Percentiles rank a stretch among this genome's conserved stretches.
Conservation (phyloP, 2,888 invertebrate genomes). For the Drosophila aldrichi region DNA sequence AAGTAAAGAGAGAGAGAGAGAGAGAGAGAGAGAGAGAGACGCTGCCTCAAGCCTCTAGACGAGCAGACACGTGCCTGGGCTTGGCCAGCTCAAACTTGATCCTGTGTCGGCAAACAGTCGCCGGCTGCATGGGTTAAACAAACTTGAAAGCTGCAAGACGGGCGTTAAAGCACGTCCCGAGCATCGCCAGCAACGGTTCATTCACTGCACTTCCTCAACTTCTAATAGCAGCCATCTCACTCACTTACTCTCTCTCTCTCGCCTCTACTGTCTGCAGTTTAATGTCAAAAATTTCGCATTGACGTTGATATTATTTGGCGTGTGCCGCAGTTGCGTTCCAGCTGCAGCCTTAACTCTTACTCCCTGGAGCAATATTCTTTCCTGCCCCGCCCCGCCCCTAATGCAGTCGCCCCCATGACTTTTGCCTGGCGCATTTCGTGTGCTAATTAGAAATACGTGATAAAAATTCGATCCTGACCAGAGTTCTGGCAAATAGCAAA, state of each 20-base stretch:
- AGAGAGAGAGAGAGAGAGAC: no score
- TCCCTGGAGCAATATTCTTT: background rate
- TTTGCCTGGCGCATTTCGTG: slow-evolving; percentile 60
- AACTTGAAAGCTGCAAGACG: slow-evolving; percentile 76
- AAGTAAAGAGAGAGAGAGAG: no score
- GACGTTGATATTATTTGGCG: slow-evolving; percentile 73
- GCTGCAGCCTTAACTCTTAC: slow-evolving; percentile 16
- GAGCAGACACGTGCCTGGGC: slow-evolving; percentile 63
- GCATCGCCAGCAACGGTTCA: slow-evolving; percentile 54
- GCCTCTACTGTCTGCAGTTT: slow-evolving; percentile 42
- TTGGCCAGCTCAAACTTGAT: slow-evolving; percentile 62
- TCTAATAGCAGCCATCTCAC: background rate
- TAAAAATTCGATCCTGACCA: slow-evolving; percentile 53
- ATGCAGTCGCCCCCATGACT: slow-evolving; percentile 38
- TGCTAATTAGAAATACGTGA: slow-evolving; percentile 78
- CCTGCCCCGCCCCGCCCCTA: background rate
- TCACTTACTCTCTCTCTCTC: background rate
- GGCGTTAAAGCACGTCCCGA: slow-evolving; percentile 74
- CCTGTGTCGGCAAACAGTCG: slow-evolving; percentile 64
- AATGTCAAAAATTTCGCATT: slow-evolving; percentile 72
- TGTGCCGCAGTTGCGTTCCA: slow-evolving; percentile 54
- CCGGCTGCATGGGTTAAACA: slow-evolving; percentile 70
- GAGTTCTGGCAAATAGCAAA: slow-evolving; percentile 23
- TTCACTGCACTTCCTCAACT: slow-evolving; percentile 49
- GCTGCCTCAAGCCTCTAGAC: slow-evolving; percentile 38